phyloP scores from a whole-genome alignment of 2,888 invertebrate species.

The Hermaeophaga mercurialis region DNA sequence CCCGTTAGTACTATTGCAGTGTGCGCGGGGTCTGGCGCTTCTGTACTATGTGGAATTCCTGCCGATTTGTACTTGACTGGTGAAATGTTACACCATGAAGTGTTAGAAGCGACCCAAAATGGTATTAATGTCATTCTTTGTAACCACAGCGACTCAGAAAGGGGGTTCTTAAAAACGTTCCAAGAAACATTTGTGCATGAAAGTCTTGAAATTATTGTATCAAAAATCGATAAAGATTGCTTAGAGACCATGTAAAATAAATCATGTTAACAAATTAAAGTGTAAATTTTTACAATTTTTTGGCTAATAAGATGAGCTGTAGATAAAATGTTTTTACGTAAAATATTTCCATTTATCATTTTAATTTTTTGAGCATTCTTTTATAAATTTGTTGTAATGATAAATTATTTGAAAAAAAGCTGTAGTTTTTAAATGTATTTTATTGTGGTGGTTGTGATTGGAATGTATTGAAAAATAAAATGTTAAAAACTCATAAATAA shows the following conservation, averaged over 20 bases:
- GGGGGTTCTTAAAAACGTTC: conserved; percentile 79
- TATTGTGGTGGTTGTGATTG: no score
- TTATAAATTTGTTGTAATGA: no score
- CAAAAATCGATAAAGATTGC: conserved; percentile 78
- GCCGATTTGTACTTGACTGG: conserved; percentile 87
- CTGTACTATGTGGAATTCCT: conserved; percentile 70
- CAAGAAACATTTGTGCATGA: conserved; percentile 49
- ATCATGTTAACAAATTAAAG: no score
- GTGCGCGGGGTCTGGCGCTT: conserved; percentile 89
- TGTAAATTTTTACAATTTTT: no score
- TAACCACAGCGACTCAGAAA: conserved; percentile 93
- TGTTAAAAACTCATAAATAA: no score
- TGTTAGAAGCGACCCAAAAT: conserved; percentile 82
- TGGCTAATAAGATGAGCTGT: no score
- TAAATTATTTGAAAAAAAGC: no score
- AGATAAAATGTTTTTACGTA: no score
- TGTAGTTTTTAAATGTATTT: no score
- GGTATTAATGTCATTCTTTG: conserved; percentile 83
- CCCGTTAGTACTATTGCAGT: conserved; percentile 68
- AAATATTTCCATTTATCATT: no score
- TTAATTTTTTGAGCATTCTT: no score
- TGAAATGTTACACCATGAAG: conserved; percentile 95
- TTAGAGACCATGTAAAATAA: conserved; percentile 69
- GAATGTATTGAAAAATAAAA: no score
- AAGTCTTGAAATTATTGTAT: conserved; percentile 65